Evolutionary conservation across 2,797 vertebrate genomes (phyloP).

Genomic region (Mormyrus hasselquistii): DNA sequence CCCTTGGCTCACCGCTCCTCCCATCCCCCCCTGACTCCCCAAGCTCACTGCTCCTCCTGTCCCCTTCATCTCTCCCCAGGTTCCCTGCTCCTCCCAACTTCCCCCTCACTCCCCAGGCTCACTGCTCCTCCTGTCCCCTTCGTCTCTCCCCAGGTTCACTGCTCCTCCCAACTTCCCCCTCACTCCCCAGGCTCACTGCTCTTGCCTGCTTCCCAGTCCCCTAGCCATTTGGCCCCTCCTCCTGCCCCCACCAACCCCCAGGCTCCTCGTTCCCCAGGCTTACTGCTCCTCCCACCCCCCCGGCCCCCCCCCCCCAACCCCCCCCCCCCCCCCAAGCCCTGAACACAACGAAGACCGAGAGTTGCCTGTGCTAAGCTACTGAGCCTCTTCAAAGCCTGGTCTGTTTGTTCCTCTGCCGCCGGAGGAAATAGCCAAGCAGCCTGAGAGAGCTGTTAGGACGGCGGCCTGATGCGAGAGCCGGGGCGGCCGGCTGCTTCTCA

Average conservation of each 20-base stretch:
- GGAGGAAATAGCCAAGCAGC: slow-evolving; percentile 8
- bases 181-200: slow-evolving; percentile 58
- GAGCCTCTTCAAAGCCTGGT: slow-evolving; percentile 33
- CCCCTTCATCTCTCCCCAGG: neutral
- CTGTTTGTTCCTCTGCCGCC: slow-evolving; percentile 33
- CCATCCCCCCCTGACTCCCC: slow-evolving; percentile 75
- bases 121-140: slow-evolving; percentile 87
- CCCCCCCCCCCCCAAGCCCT: neutral
- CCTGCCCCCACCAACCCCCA: too few species aligned
- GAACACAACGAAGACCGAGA: slow-evolving; percentile 15
- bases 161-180: slow-evolving; percentile 61
- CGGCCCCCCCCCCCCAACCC: too few species aligned
- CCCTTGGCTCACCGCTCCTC: slow-evolving; percentile 73
- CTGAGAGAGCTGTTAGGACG: neutral
- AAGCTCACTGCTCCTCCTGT: neutral
- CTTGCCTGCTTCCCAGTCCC: neutral
- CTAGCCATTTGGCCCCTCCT: too few species aligned
- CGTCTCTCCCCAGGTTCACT: slow-evolving; percentile 52
- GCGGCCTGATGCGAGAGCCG: neutral
- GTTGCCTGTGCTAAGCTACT: slow-evolving; percentile 34
- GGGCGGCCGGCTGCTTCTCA: neutral
- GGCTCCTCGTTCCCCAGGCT: too few species aligned
- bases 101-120: slow-evolving; percentile 47
- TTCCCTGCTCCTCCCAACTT: slow-evolving; percentile 78
- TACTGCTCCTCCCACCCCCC: too few species aligned